phyloP scores from a whole-genome alignment of 2,797 vertebrate genomes.

The Oreonectes daqikongensis region DNA sequence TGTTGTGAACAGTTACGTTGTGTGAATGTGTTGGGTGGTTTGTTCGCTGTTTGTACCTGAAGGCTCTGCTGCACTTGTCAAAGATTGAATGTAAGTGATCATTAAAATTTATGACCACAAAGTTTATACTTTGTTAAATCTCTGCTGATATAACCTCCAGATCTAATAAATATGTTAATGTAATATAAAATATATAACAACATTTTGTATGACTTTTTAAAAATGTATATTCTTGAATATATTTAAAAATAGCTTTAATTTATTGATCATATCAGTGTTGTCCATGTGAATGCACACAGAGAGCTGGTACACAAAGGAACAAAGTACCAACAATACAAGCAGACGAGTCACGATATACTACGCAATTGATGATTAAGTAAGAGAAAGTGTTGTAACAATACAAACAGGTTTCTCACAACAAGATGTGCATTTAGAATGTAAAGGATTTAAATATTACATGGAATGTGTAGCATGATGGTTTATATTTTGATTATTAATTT shows the following conservation, averaged over 20 bases:
- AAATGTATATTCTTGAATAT: neutral
- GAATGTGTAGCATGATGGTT: neutral
- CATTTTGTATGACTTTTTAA: neutral
- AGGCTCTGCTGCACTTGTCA: neutral
- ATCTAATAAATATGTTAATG: neutral
- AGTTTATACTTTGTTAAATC: neutral
- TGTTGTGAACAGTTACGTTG: neutral
- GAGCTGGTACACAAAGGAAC: neutral
- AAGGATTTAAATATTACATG: neutral
- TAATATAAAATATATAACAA: neutral
- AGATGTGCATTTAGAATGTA: neutral
- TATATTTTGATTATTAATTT: neutral
- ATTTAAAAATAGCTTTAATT: neutral
- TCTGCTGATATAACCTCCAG: neutral
- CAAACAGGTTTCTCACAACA: neutral
- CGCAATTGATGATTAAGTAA: neutral
- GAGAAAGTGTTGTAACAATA: neutral
- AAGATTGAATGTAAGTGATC: neutral
- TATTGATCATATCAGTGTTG: neutral
- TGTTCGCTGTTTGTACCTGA: neutral
- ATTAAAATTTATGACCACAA: neutral
- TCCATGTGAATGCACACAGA: neutral
- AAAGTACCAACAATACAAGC: neutral
- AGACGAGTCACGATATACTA: constrained; percentile 16
- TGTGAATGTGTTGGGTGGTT: neutral